Base-by-base conservation (phyloP, 2,113 vertebrate genomes). In the Nothocercus nigrocapillus region DNA sequence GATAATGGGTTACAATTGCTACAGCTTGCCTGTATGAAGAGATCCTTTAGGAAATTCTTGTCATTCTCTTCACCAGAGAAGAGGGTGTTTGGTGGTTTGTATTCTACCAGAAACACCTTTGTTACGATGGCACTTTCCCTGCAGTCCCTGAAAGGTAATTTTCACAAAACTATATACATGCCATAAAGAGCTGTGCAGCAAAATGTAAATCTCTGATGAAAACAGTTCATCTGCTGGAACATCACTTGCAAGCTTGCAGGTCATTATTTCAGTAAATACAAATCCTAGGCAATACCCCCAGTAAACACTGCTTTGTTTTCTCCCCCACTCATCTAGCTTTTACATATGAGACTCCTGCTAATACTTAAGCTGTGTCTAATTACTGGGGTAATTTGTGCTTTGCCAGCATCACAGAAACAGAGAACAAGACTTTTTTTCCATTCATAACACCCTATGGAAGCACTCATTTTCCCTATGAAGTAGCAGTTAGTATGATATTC, bases 51-150 rank as follows among this genome's bases (percentile, higher is more conserved):
- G 88, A 90, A 86, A 95, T 96, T 96, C 61, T 98, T 97, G 21
- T 97, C 80, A 11, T 83, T 72, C 5, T 96, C 96, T 95, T 98
- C 97, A 76, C 68, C 58, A 36, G 95, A 76, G n/a, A 90, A 67
- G 27, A 91, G 77, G 20, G 81, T 67, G 59, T 92, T 89, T 22
- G 90, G 95, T 28, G 95, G 77, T 21, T 96, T 94, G 24, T 85
- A 93, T 63, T 98, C 98, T 78, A 99, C 99, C 5, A 97, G 89
- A 95, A 99, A 99, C 19, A 98, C 91, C 93, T 99, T 99, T 13
- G 99, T 99, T 78, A 99, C 98, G 9, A 98, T 75, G 10, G 98
- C 97, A 90, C 99, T 99, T 93, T 98, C 94, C 77, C 99, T 98
- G 95, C 97, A 98, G 78, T 99, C 99, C 76, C 99, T 99, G 95